Conservation (phyloP, 2,797 vertebrate species). For the Sebastes hubbsi region DNA sequence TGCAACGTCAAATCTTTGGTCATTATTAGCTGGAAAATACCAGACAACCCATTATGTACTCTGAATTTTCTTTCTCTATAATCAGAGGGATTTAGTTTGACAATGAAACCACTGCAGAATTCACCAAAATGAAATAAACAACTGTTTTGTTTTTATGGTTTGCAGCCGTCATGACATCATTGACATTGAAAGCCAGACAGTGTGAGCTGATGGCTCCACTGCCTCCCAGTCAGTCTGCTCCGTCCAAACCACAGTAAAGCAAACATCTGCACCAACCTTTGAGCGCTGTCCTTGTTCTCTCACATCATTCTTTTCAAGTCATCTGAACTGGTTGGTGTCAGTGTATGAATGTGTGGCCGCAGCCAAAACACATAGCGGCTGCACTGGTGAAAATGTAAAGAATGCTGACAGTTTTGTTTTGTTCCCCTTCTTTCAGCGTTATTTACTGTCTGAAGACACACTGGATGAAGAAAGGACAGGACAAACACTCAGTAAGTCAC, state of each 20-base stretch:
- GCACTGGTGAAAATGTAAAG: background rate
- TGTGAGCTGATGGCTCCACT: constrained; percentile 27
- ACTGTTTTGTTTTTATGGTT: constrained; percentile 17
- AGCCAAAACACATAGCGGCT: background rate
- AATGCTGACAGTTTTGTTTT: background rate
- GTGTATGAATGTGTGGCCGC: background rate
- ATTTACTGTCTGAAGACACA: constrained; percentile 2
- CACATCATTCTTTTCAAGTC: constrained; percentile 23
- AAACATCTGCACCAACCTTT: constrained; percentile 16
- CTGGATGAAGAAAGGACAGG: background rate
- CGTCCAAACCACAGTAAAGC: constrained; percentile 21
- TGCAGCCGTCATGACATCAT: constrained; percentile 24
- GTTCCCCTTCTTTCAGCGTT: background rate
- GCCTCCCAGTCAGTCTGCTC: constrained; percentile 44
- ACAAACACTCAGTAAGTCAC: background rate
- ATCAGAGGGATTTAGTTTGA: background rate
- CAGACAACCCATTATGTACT: background rate
- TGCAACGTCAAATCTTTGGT: background rate
- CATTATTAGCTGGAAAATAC: background rate
- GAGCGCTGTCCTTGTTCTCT: constrained; percentile 36
- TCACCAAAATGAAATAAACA: background rate
- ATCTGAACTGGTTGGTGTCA: background rate
- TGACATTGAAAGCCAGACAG: constrained; percentile 41
- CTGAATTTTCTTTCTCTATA: background rate
- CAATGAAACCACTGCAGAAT: background rate